Percentiles rank a stretch among this genome's conserved stretches.
These are phyloP conservation scores for Papilio glaucus DNA, from an alignment of 1,140 invertebrate species.

Conservation along the genomic window DNA sequence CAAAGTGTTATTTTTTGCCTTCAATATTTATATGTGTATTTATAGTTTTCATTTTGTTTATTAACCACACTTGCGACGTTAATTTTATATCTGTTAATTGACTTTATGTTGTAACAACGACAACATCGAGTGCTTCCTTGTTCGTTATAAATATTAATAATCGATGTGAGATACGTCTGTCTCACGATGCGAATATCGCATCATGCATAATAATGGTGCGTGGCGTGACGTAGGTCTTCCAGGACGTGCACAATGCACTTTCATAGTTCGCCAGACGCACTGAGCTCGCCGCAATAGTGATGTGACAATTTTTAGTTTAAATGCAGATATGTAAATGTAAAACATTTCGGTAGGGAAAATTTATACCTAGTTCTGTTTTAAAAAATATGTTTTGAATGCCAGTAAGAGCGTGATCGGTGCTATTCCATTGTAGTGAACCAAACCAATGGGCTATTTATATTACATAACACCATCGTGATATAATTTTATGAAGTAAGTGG, in stretches of 20 bases:
- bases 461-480: too few species aligned
- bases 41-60: slow-evolving; percentile 10
- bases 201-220: slow-evolving; percentile 60
- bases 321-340: too few species aligned
- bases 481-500: too few species aligned
- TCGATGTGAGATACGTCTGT: slow-evolving; percentile 48
- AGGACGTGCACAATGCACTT: slow-evolving; percentile 78
- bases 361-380: too few species aligned
- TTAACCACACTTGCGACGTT: not conserved
- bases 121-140: slow-evolving; percentile 21
- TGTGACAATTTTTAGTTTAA: slow-evolving; percentile 38
- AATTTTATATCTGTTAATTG: slow-evolving; percentile 23
- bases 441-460: too few species aligned
- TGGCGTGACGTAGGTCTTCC: slow-evolving; percentile 71
- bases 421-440: too few species aligned
- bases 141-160: slow-evolving; percentile 48
- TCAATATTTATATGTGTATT: not conserved
- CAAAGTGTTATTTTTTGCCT: too few species aligned
- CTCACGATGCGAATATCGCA: slow-evolving; percentile 57
- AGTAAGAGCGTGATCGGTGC: too few species aligned
- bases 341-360: too few species aligned
- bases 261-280: slow-evolving; percentile 71
- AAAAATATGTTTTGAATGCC: too few species aligned
- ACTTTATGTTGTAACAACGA: slow-evolving; percentile 25
- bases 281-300: slow-evolving; percentile 59